Evolutionary conservation across 2,888 invertebrate genomes (phyloP).

Genomic region (Elegia similella): DNA sequence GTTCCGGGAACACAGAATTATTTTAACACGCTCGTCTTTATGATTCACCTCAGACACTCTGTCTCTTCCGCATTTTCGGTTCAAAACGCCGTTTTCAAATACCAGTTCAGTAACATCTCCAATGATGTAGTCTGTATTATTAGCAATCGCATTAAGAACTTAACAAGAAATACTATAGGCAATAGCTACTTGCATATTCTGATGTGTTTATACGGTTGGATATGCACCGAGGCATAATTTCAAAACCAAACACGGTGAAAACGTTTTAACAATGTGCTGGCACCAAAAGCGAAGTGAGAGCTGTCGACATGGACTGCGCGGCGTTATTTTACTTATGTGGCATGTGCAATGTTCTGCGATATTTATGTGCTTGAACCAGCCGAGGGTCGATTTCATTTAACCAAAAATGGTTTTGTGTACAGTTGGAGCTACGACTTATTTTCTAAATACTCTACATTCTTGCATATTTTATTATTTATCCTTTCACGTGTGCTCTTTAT

Average conservation of each 20-base stretch:
- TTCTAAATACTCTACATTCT: background rate
- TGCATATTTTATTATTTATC: slow-evolving; percentile 1
- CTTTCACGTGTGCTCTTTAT: slow-evolving; percentile 15
- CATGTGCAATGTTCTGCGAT: slow-evolving; percentile 39
- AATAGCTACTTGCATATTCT: slow-evolving; percentile 13
- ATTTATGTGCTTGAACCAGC: slow-evolving; percentile 32
- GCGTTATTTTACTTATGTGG: slow-evolving; percentile 37
- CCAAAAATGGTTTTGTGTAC: background rate
- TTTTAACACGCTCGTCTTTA: slow-evolving; percentile 9
- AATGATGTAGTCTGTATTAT: background rate
- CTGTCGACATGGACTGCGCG: slow-evolving; percentile 35
- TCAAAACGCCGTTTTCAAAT: slow-evolving; percentile 4
- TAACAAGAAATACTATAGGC: background rate
- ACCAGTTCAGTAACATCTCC: slow-evolving; percentile 12
- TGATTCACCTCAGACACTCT: slow-evolving; percentile 14
- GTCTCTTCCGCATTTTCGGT: slow-evolving; percentile 14
- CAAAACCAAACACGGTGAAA: slow-evolving; percentile 45
- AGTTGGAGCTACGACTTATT: background rate
- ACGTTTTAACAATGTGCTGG: slow-evolving; percentile 51
- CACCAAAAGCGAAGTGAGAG: slow-evolving; percentile 59
- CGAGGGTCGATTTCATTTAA: slow-evolving; percentile 6
- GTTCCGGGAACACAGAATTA: slow-evolving; percentile 25
- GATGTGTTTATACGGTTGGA: slow-evolving; percentile 16
- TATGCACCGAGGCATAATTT: slow-evolving; percentile 26
- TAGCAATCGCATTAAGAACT: background rate